Percentiles rank a stretch among this genome's conserved stretches.
Evolutionary conservation across 2,113 vertebrate genomes (phyloP).

Genomic region (Plecturocebus donacophilus): DNA sequence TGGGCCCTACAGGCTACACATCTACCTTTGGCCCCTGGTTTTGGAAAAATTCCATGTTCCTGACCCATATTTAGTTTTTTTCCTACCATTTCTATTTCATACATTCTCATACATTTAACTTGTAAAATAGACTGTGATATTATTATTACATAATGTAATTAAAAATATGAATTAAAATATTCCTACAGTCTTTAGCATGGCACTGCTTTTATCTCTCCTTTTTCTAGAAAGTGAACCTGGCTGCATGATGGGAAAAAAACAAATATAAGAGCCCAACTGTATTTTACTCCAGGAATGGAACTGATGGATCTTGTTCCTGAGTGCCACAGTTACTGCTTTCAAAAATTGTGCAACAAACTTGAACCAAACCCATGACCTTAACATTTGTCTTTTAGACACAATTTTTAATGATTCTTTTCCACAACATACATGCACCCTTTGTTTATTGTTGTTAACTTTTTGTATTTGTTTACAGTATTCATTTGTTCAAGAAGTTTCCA

Average conservation of each 20-base stretch:
- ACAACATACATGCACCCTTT: not conserved
- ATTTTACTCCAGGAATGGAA: not conserved
- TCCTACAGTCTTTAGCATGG: conserved; percentile 82
- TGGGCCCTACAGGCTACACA: not conserved
- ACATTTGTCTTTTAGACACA: not conserved
- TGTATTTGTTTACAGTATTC: not conserved
- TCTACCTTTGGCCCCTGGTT: conserved; percentile 52
- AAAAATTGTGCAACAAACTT: not conserved
- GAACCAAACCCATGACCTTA: not conserved
- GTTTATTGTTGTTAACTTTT: not conserved
- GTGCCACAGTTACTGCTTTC: not conserved
- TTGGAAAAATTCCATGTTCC: conserved; percentile 73
- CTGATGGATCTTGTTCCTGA: not conserved
- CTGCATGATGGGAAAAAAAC: not conserved
- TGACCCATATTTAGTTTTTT: conserved; percentile 82
- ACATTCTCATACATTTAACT: conserved; percentile 81
- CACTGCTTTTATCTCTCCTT: conserved; percentile 52
- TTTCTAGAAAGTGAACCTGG: not conserved
- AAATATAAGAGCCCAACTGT: not conserved
- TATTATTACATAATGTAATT: conserved; percentile 86
- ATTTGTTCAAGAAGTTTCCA: not conserved
- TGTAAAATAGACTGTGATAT: conserved; percentile 90
- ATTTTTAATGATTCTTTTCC: not conserved
- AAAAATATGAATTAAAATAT: conserved; percentile 87
- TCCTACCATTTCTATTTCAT: conserved; percentile 82